Conservation (phyloP, 2,797 vertebrate species). For the Perdix hodgsoniae region DNA sequence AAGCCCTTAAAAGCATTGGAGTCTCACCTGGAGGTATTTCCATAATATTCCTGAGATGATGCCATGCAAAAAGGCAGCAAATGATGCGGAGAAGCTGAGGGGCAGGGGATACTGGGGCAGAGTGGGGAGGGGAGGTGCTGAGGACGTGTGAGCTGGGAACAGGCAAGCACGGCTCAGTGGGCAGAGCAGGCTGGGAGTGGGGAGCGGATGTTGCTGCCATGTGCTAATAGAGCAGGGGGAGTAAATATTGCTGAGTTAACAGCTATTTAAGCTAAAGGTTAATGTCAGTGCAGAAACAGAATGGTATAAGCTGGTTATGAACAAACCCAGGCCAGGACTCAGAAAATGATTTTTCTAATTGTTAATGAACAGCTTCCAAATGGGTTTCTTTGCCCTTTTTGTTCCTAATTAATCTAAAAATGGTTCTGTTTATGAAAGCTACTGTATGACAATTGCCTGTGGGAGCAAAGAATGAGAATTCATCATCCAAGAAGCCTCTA, state of each 20-base stretch:
- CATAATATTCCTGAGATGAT: neutral
- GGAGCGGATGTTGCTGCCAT: neutral
- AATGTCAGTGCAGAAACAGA: slow-evolving; percentile 15
- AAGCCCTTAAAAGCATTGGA: neutral
- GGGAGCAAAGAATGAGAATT: slow-evolving; percentile 23
- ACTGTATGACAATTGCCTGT: neutral
- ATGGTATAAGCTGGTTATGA: slow-evolving; percentile 25
- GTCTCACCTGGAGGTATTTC: neutral
- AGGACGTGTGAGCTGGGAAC: neutral
- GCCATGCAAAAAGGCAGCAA: neutral
- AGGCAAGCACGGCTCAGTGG: neutral
- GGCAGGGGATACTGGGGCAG: neutral
- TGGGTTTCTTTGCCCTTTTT: slow-evolving; percentile 33
- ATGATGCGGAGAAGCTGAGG: neutral
- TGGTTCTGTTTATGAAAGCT: slow-evolving; percentile 22
- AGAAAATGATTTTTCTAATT: neutral
- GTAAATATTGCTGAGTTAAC: slow-evolving; percentile 53
- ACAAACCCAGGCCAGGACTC: slow-evolving; percentile 21
- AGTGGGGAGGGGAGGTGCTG: neutral
- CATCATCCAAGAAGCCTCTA: neutral
- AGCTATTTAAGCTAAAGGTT: slow-evolving; percentile 52
- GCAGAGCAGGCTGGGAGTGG: neutral
- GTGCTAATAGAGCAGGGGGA: slow-evolving; percentile 22
- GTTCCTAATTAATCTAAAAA: slow-evolving; percentile 54
- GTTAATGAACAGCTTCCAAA: slow-evolving; percentile 30